Conservation (phyloP, 1,140 invertebrate species). For the Chlorops oryzae region DNA sequence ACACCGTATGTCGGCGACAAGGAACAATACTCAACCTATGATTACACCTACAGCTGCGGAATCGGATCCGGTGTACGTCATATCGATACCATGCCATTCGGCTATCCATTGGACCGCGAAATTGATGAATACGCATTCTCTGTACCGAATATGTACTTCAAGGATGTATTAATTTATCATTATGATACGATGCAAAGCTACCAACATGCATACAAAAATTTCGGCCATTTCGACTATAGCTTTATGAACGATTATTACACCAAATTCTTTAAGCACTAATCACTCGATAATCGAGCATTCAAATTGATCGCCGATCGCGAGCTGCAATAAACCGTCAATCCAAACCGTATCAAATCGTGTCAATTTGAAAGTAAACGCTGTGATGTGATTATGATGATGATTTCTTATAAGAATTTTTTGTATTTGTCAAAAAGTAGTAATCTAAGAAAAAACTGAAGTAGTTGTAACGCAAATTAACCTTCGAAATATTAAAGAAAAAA, state of each 20-base stretch:
- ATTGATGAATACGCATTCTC: slow-evolving; percentile 46
- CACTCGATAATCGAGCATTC: neutral
- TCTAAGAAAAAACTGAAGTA: neutral
- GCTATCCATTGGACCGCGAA: slow-evolving; percentile 49
- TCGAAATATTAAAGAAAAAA: neutral
- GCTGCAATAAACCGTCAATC: no score
- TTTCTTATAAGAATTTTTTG: neutral
- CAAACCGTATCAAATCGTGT: no score
- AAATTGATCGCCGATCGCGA: no score
- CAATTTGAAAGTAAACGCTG: neutral
- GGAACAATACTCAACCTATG: slow-evolving; percentile 35
- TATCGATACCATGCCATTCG: slow-evolving; percentile 38
- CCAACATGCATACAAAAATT: slow-evolving; percentile 30
- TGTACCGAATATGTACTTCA: slow-evolving; percentile 54
- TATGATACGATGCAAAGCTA: slow-evolving; percentile 24
- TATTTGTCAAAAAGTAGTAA: neutral
- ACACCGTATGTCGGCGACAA: slow-evolving; percentile 38
- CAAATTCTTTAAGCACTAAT: slow-evolving; percentile 29
- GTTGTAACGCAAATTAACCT: neutral
- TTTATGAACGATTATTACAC: slow-evolving; percentile 38
- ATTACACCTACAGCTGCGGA: slow-evolving; percentile 32
- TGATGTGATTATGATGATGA: neutral
- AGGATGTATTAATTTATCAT: slow-evolving; percentile 44
- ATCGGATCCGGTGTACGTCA: slow-evolving; percentile 36
- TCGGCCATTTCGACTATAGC: slow-evolving; percentile 33